Conservation (phyloP, 2,113 vertebrate species). For the Brachirus orientalis region DNA sequence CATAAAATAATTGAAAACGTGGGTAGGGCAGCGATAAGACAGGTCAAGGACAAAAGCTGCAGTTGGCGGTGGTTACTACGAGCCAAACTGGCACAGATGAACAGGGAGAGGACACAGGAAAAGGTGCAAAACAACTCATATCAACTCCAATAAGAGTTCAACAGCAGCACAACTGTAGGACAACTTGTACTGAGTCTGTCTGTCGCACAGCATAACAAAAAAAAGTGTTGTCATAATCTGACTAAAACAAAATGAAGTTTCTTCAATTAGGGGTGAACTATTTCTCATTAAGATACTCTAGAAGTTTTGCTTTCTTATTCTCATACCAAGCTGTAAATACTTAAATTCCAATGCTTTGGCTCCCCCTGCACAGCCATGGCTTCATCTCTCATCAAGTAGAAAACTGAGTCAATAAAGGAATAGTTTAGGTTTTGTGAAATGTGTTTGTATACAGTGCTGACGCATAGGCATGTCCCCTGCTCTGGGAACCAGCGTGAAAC, state of each 20-base stretch:
- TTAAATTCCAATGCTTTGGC: no score
- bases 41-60: conserved; percentile 24
- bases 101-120: neutral
- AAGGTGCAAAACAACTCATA: no score
- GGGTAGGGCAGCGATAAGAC: conserved; percentile 57
- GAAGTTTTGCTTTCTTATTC: no score
- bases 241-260: neutral
- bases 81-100: conserved; percentile 10
- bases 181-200: conserved; percentile 14
- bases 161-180: neutral
- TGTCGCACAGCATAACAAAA: conserved; percentile 42
- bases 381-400: no score
- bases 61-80: conserved; percentile 14
- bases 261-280: neutral
- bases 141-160: neutral
- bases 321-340: no score
- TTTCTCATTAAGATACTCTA: neutral
- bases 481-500: no score
- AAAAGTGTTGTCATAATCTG: conserved; percentile 23
- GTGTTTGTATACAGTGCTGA: no score
- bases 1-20: conserved; percentile 42
- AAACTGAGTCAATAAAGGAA: no score
- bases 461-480: no score
- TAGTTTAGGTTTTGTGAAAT: no score
- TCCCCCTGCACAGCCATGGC: no score